Percentiles rank a stretch among this genome's conserved stretches.
These are phyloP conservation scores for Antheraea mylitta DNA, from an alignment of 1,140 invertebrate genomes.

Conservation along the genomic window DNA sequence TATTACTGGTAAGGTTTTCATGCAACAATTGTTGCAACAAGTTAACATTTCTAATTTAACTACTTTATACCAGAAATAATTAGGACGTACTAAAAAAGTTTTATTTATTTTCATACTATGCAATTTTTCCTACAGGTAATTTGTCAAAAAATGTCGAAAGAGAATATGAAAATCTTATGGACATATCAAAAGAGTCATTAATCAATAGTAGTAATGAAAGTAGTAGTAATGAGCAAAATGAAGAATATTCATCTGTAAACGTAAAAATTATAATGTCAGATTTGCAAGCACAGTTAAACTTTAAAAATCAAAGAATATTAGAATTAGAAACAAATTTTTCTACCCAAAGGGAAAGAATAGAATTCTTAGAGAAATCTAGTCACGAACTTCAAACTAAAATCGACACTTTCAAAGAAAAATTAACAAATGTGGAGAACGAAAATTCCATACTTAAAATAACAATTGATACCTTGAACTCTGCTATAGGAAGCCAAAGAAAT, in stretches of 20 bases:
- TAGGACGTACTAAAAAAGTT: background rate
- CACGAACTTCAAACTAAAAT: conserved; percentile 41
- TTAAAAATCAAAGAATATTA: conserved; percentile 41
- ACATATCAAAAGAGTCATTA: conserved; percentile 45
- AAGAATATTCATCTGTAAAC: conserved; percentile 20
- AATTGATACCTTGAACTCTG: conserved; percentile 49
- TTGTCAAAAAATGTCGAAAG: conserved; percentile 26
- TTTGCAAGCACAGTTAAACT: conserved; percentile 36
- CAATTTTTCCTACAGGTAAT: conserved; percentile 7
- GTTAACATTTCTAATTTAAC: no score
- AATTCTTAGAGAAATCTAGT: conserved; percentile 42
- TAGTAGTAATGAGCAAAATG: conserved; percentile 28
- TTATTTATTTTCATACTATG: conserved; percentile 10
- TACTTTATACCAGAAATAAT: no score
- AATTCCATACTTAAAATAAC: conserved; percentile 42
- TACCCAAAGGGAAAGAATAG: conserved; percentile 41
- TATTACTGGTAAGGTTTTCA: conserved; percentile 34
- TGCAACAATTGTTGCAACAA: no score
- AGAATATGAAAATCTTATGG: conserved; percentile 39
- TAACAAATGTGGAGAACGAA: conserved; percentile 42
- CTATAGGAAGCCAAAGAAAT: conserved; percentile 51
- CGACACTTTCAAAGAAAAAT: conserved; percentile 39
- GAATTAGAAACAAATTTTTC: conserved; percentile 48
- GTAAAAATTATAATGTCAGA: conserved; percentile 30
- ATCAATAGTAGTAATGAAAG: conserved; percentile 47